phyloP scores from a whole-genome alignment of 2,797 vertebrate species.

The Urosaurus nigricauda region DNA sequence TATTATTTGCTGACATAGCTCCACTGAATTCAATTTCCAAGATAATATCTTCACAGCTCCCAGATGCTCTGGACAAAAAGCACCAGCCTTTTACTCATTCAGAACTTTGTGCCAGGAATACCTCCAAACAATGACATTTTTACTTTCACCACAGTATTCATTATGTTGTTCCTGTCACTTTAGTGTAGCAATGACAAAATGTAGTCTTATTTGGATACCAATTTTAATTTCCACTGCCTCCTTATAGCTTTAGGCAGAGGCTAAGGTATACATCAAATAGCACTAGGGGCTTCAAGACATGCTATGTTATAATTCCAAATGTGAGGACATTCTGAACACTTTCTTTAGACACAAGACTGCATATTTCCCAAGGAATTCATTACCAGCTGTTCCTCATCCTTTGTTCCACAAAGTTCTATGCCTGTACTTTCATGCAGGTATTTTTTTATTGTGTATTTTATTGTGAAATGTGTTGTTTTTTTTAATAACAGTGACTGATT shows the following conservation, averaged over 20 bases:
- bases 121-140: slow-evolving; percentile 26
- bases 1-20: slow-evolving; percentile 22
- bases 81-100: slow-evolving; percentile 22
- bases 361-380: slow-evolving; percentile 13
- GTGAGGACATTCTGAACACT: background rate
- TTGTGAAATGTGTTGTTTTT: slow-evolving; percentile 29
- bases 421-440: slow-evolving; percentile 7
- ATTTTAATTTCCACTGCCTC: background rate
- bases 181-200: slow-evolving; percentile 21
- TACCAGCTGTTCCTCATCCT: background rate
- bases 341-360: background rate
- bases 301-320: background rate
- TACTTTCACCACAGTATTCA: slow-evolving; percentile 34
- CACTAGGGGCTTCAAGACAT: background rate
- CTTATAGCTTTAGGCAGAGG: slow-evolving; percentile 3
- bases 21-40: slow-evolving; percentile 37
- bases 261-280: background rate
- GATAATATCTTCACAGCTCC: slow-evolving; percentile 31
- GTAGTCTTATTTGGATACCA: slow-evolving; percentile 17
- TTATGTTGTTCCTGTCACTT: slow-evolving; percentile 26
- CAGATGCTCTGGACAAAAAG: slow-evolving; percentile 18
- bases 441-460: slow-evolving; percentile 25
- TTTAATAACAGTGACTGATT: background rate
- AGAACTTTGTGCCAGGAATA: slow-evolving; percentile 18
- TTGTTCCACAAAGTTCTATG: background rate